A percentile compares a stretch with the other conserved stretches of the same genome.
Evolutionary conservation across 2,113 vertebrate species (phyloP).

Genomic region (Cryptotis parvus): DNA sequence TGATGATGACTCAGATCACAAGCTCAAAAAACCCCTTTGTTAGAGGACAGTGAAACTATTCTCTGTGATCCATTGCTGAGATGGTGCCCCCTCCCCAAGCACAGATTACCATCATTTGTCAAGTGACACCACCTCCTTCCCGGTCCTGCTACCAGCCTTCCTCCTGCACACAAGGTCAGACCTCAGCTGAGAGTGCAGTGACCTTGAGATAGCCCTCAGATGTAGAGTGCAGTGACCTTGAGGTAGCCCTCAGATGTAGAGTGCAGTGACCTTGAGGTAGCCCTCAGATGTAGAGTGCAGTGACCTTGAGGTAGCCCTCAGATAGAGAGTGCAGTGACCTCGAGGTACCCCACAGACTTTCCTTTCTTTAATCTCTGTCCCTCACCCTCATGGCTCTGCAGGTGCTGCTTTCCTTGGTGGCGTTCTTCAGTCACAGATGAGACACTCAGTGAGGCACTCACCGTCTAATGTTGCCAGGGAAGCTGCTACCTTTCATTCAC

Average conservation of each 20-base stretch:
- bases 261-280: accelerated
- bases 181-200: not conserved
- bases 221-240: accelerated
- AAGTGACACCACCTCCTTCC: not conserved
- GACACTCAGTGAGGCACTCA: no score
- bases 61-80: not conserved
- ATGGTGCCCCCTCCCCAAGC: no score
- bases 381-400: not conserved
- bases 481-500: not conserved
- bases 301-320: not conserved
- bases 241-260: not conserved
- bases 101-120: not conserved
- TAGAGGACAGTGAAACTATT: not conserved
- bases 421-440: not conserved
- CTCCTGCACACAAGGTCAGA: not conserved
- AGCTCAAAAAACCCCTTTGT: not conserved
- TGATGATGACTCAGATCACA: not conserved
- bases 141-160: no score
- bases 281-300: not conserved
- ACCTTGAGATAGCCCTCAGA: not conserved
- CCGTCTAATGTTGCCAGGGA: no score
- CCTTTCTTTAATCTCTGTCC: no score
- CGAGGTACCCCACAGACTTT: accelerated
- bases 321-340: accelerated
- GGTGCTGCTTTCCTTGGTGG: not conserved